Percentiles rank a stretch among this genome's conserved stretches.
These are phyloP conservation scores for Percopsis transmontana DNA, from an alignment of 2,113 vertebrate genomes.

Conservation along the genomic window DNA sequence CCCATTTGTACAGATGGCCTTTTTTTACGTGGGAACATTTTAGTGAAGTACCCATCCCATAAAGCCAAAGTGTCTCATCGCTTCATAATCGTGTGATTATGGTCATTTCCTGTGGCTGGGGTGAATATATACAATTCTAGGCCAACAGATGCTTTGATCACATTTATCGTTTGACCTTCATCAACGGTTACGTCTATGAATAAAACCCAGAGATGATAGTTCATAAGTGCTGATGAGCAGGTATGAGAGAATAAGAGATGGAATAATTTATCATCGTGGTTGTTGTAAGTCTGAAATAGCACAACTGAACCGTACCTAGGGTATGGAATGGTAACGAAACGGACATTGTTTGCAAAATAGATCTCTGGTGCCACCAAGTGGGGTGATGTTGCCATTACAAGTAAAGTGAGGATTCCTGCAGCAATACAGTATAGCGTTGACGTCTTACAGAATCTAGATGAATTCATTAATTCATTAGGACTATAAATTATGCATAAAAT, in stretches of 20 bases:
- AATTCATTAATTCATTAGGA: no score
- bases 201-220: conserved; percentile 40
- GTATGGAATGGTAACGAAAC: not conserved
- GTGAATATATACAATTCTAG: conserved; percentile 50
- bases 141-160: conserved; percentile 60
- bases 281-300: not conserved
- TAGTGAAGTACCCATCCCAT: conserved; percentile 64
- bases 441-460: no score
- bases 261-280: no score
- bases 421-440: not conserved
- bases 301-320: not conserved
- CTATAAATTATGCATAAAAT: no score
- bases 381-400: conserved; percentile 19
- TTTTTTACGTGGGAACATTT: conserved; percentile 68
- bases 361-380: conserved; percentile 53
- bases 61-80: conserved; percentile 67
- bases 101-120: conserved; percentile 60
- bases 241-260: not conserved
- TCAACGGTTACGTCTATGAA: conserved; percentile 58
- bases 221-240: conserved; percentile 39
- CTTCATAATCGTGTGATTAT: conserved; percentile 70
- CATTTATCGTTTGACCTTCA: conserved; percentile 63
- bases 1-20: conserved; percentile 68
- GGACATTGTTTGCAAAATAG: conserved; percentile 9
- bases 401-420: not conserved